Evolutionary conservation across 2,113 vertebrate genomes (phyloP).

Genomic region (Andinoacara biseriatus): DNA sequence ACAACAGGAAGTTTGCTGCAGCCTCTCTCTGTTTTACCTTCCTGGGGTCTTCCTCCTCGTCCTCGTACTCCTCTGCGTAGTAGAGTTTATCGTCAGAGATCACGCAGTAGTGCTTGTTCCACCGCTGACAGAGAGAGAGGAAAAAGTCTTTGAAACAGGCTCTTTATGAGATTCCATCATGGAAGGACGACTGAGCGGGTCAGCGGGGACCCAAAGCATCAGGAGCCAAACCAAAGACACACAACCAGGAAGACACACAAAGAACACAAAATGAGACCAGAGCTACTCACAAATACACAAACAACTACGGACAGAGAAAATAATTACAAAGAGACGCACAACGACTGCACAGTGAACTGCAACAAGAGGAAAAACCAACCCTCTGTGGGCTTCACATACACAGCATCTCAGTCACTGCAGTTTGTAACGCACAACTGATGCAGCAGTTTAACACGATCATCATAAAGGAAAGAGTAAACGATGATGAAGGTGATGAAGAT

Average conservation of each 20-base stretch:
- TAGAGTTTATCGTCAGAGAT: constrained; percentile 91
- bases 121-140: constrained; percentile 78
- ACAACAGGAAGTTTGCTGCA: neutral
- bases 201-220: neutral
- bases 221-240: too few species aligned
- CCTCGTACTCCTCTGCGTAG: constrained; percentile 92
- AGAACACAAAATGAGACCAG: too few species aligned
- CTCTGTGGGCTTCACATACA: too few species aligned
- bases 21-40: constrained; percentile 69
- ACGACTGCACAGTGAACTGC: neutral
- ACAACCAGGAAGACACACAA: too few species aligned
- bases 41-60: constrained; percentile 83
- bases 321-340: neutral
- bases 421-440: neutral
- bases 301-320: neutral
- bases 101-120: constrained; percentile 95
- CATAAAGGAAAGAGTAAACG: neutral
- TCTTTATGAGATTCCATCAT: neutral
- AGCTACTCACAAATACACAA: too few species aligned
- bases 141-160: neutral
- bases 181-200: too few species aligned
- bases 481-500: neutral
- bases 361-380: neutral
- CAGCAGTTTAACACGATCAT: neutral
- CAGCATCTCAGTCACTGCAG: too few species aligned